phyloP scores from a whole-genome alignment of 2,113 vertebrate genomes.

The Rhipidura dahli region DNA sequence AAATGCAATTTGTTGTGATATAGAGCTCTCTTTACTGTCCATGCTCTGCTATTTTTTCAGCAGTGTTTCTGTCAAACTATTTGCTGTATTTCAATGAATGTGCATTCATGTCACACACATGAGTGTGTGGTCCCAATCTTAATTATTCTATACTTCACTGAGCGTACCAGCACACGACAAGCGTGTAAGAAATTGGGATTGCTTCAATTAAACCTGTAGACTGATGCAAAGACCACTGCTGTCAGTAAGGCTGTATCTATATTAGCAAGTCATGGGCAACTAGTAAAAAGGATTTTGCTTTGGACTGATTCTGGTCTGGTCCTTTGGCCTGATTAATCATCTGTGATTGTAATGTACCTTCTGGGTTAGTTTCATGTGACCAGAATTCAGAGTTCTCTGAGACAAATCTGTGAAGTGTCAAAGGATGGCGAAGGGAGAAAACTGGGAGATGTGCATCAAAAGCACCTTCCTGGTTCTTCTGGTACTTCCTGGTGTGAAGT shows the following conservation, averaged over 20 bases:
- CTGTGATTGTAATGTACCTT: not conserved
- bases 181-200: not conserved
- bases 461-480: not conserved
- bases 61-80: not conserved
- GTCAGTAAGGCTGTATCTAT: not conserved
- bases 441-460: not conserved
- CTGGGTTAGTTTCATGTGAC: not conserved
- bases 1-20: not conserved
- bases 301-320: not conserved
- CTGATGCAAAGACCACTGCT: not conserved
- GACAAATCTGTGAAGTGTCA: not conserved
- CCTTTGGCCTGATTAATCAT: not conserved
- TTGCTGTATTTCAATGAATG: not conserved
- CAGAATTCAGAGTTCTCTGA: not conserved
- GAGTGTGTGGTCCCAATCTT: not conserved
- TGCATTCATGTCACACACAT: too few relatives aligned
- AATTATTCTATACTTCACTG: not conserved
- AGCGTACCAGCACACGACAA: not conserved
- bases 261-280: not conserved
- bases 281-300: not conserved
- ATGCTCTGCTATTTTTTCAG: not conserved
- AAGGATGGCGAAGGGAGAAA: not conserved
- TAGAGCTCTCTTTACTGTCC: not conserved
- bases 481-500: not conserved
- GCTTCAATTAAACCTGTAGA: rapidly evolving